phyloP scores from a whole-genome alignment of 2,888 invertebrate genomes.

The Dioctria rufipes region DNA sequence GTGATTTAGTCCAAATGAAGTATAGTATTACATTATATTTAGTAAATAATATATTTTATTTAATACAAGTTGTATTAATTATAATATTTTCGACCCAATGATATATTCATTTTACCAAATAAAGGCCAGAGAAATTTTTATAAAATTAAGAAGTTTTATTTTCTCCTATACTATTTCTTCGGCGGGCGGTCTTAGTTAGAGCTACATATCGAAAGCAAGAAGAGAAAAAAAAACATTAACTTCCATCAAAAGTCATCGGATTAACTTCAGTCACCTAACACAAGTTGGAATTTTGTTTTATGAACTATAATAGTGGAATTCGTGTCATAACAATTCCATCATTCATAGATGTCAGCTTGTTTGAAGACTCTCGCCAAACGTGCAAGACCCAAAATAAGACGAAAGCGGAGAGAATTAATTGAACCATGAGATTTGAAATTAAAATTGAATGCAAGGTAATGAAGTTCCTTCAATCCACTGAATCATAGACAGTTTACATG shows the following conservation, averaged over 20 bases:
- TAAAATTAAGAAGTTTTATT: not conserved
- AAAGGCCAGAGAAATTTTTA: not conserved
- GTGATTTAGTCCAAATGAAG: too few relatives aligned
- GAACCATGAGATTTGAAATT: slow-evolving; percentile 59
- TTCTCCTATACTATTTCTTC: not conserved
- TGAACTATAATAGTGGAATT: slow-evolving; percentile 36
- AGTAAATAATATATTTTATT: too few relatives aligned
- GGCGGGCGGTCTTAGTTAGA: not conserved
- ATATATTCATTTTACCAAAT: too few relatives aligned
- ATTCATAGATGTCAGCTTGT: slow-evolving; percentile 55
- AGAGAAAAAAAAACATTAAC: not conserved
- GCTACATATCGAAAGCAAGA: not conserved
- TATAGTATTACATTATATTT: too few relatives aligned
- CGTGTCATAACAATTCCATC: slow-evolving; percentile 59
- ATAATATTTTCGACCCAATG: too few relatives aligned
- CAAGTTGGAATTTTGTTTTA: not conserved
- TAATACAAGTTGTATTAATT: too few relatives aligned
- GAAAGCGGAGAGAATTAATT: slow-evolving; percentile 56
- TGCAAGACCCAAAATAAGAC: slow-evolving; percentile 23
- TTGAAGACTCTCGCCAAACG: slow-evolving; percentile 51
- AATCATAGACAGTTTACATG: slow-evolving; percentile 50
- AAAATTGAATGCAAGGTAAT: slow-evolving; percentile 59
- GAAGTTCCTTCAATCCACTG: slow-evolving; percentile 51
- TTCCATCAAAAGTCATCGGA: not conserved
- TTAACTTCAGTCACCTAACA: not conserved